These are phyloP conservation scores for Rhinolophus sinicus DNA, from an alignment of 2,113 vertebrate genomes.

Conservation along the genomic window DNA sequence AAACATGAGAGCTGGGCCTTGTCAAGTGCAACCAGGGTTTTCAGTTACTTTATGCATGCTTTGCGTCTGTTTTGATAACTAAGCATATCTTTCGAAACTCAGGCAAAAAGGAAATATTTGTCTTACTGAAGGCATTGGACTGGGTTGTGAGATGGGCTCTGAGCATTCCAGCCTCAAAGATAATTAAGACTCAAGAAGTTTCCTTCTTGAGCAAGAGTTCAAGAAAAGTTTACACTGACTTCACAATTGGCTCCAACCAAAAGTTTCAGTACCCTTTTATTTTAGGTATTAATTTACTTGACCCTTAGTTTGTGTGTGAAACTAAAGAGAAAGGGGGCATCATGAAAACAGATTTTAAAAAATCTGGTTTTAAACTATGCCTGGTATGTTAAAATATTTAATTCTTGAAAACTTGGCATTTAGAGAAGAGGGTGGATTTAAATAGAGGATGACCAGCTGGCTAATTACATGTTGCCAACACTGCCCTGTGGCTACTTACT, in stretches of 20 bases:
- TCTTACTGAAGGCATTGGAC: conserved; percentile 48
- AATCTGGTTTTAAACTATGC: conserved; percentile 74
- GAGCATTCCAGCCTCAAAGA: conserved; percentile 40
- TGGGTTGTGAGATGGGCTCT: conserved; percentile 57
- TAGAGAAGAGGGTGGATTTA: conserved; percentile 62
- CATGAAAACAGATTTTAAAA: conserved; percentile 40
- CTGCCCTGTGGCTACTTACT: conserved; percentile 53
- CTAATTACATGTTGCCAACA: conserved; percentile 69
- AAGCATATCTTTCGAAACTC: conserved; percentile 42
- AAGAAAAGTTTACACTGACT: conserved; percentile 65
- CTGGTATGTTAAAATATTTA: conserved; percentile 66
- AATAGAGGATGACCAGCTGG: conserved; percentile 74
- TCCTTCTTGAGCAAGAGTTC: conserved; percentile 71
- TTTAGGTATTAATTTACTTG: conserved; percentile 64
- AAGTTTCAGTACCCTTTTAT: conserved; percentile 45
- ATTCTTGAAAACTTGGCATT: conserved; percentile 76
- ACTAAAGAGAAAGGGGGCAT: conserved; percentile 56
- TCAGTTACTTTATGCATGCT: not conserved
- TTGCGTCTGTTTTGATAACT: conserved; percentile 61
- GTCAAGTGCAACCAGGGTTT: not conserved
- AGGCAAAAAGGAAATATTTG: conserved; percentile 49
- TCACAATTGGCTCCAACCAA: conserved; percentile 58
- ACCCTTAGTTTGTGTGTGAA: conserved; percentile 52
- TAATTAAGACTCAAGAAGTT: conserved; percentile 63
- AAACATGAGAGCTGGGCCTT: conserved; percentile 27